Conservation (phyloP, 1,140 invertebrate genomes). For the Amphibalanus amphitrite region DNA sequence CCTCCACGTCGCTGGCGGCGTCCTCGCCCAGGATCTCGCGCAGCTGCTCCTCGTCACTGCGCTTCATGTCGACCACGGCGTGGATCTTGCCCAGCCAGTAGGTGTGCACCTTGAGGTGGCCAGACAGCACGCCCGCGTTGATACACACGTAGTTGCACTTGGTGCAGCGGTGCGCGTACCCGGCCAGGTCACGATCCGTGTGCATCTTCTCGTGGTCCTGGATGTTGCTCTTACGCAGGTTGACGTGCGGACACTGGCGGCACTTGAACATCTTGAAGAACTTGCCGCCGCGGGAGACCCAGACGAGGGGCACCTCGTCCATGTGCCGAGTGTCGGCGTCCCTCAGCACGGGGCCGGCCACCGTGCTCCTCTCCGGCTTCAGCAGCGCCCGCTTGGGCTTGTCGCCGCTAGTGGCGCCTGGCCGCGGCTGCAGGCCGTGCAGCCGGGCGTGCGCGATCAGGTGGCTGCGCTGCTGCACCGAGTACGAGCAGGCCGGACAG, state of each 20-base stretch:
- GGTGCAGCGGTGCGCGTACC: conserved; percentile 36
- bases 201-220: conserved; percentile 76
- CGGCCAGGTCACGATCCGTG: conserved; percentile 27
- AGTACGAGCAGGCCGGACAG: conserved; percentile 61
- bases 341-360: conserved; percentile 19
- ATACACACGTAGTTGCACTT: conserved; percentile 66
- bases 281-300: conserved; percentile 47
- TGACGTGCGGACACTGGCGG: conserved; percentile 63
- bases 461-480: conserved; percentile 56
- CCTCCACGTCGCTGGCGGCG: conserved; percentile 6
- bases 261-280: conserved; percentile 72
- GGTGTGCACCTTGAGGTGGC: conserved; percentile 59
- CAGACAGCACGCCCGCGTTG: conserved; percentile 49
- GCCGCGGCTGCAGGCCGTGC: conserved; percentile 35
- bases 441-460: conserved; percentile 58
- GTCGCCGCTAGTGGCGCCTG: conserved; percentile 12
- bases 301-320: conserved; percentile 43
- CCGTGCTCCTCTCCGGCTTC: not conserved
- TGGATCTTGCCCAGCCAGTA: conserved; percentile 48
- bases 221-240: conserved; percentile 54
- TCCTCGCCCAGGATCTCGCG: conserved; percentile 30
- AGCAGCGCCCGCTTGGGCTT: conserved; percentile 11
- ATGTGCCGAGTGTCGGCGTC: conserved; percentile 26
- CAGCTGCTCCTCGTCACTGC: conserved; percentile 46
- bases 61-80: conserved; percentile 42